Base-by-base conservation (phyloP, 2,797 vertebrate genomes). In the Crocidura indochinensis region DNA sequence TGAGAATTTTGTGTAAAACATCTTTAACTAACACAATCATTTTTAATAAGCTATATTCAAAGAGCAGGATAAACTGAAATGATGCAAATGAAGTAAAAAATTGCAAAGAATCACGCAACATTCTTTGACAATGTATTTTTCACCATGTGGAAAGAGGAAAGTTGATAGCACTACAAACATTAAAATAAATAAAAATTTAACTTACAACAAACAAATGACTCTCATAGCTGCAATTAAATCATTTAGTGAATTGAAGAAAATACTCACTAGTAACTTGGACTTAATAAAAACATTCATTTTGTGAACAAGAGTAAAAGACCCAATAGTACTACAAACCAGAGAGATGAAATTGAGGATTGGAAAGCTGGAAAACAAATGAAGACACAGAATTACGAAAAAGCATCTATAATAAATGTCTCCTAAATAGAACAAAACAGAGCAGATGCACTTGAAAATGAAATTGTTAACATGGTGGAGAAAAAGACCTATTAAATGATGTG, bases 371-470 rank as follows among this genome's bases (percentile, higher is more conserved):
- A 91, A 76, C 44, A 82, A 85, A 24, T 6, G 64, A 44, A 82
- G 38, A 82, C 53, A 79, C 29, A 83, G 80, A 87, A 31, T 60
- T 82, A 68, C 7, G 68, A 67, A 19, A 26, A 51, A 47, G 73
- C 4, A 89, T 38, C 80, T 91, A 87, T 24, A 84, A 71, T 83
- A 72, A 78, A 88, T 15, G 6, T 6, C 47, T 64, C 29, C 12
- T 65, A 44, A 74, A 53, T 27, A 60, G 27, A 60, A 75, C 8
- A 31, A 69, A 87, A 31, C 10, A 74, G 24, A 90, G 29, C 81
- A 85, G 69, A 84, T 89, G 87, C 56, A 17, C 24, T 67, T 71
- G 60, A 86, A 88, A 89, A 83, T 62, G 38, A 11, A 93, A 79
- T 76, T 31, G 6, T 20, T 78, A 64, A 49, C 6, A 65, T 20